These are phyloP conservation scores for Sorex araneus DNA, from an alignment of 2,113 vertebrate genomes.

Conservation along the genomic window DNA sequence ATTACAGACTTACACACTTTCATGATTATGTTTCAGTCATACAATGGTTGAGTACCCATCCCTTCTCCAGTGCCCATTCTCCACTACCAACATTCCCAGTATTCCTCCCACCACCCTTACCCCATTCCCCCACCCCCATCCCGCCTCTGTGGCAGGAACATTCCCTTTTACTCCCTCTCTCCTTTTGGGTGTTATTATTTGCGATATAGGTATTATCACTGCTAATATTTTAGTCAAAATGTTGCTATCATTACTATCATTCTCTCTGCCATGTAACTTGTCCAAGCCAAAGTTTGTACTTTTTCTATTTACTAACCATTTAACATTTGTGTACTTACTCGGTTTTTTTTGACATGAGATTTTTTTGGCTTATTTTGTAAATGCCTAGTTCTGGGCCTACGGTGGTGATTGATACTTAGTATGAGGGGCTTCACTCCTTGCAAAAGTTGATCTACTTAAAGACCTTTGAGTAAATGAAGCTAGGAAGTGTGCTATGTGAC, in stretches of 20 bases:
- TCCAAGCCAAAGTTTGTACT: slow-evolving; percentile 44
- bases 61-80: no score
- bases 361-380: slow-evolving; percentile 58
- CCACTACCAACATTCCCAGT: no score
- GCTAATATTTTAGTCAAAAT: slow-evolving; percentile 16
- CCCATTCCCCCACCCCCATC: no score
- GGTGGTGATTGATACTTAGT: background rate
- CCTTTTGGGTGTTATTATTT: no score
- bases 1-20: no score
- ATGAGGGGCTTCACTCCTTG: background rate
- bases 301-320: slow-evolving; percentile 55
- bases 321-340: slow-evolving; percentile 42
- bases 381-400: slow-evolving; percentile 32
- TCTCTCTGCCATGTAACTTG: slow-evolving; percentile 43
- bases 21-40: no score
- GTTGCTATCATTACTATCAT: slow-evolving; percentile 43
- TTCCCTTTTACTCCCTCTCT: no score
- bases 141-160: no score
- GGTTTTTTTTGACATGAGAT: slow-evolving; percentile 19
- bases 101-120: no score
- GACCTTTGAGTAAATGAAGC: background rate
- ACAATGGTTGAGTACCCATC: no score
- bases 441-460: background rate
- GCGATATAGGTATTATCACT: background rate
- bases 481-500: background rate